Conservation (phyloP, 1,140 invertebrate genomes). For the Cheumatopsyche charites region DNA sequence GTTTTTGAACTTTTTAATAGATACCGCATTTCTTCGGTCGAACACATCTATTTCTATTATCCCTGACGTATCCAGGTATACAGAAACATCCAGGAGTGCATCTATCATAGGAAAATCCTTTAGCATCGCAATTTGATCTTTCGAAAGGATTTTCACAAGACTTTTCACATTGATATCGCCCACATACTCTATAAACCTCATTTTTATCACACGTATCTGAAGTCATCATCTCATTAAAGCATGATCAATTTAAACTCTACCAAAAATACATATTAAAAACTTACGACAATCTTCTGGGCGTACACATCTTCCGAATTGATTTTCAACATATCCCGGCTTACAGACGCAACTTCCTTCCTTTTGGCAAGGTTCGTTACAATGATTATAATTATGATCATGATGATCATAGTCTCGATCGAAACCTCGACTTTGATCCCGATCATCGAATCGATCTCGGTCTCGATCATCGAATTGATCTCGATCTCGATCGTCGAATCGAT, state of each 20-base stretch:
- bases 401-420: too few relatives aligned
- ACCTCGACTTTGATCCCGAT: too few relatives aligned
- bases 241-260: too few relatives aligned
- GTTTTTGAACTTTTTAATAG: too few relatives aligned
- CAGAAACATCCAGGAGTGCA: slow-evolving; percentile 6
- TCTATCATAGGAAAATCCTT: too few relatives aligned
- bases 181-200: slow-evolving; percentile 7
- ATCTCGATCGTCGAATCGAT: too few relatives aligned
- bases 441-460: too few relatives aligned
- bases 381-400: not conserved
- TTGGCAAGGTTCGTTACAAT: not conserved
- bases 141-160: not conserved
- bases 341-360: slow-evolving; percentile 36
- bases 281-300: slow-evolving; percentile 22
- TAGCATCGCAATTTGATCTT: not conserved
- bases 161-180: not conserved
- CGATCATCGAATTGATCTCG: too few relatives aligned
- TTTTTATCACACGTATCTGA: not conserved
- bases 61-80: not conserved
- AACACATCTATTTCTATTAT: not conserved
- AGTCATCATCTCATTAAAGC: too few relatives aligned
- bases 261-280: too few relatives aligned
- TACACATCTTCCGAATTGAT: slow-evolving; percentile 21
- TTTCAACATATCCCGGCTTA: slow-evolving; percentile 30
- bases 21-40: not conserved